Evolutionary conservation across 2,888 invertebrate species (phyloP), one percentile per base, ranked within the genome.

Genomic region (Hololepta plana): DNA sequence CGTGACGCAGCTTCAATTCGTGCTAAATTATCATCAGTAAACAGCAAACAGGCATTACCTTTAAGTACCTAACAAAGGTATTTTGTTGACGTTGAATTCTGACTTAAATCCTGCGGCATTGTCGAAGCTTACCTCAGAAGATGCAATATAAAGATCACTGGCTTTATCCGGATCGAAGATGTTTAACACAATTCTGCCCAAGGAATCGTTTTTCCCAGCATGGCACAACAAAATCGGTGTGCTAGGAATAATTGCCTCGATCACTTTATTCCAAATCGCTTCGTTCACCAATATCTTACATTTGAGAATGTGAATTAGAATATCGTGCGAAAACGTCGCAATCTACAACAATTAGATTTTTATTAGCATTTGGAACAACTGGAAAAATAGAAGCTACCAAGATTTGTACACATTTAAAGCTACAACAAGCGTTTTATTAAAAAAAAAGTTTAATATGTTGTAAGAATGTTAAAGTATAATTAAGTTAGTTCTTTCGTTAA

Each of bases 131-230:
- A 65, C 59, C 38, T 69, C 69, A 3, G 60, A 41, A 3, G 46
- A 46, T 1, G 70, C 61, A 24, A 74, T 53, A 16, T 61, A 59
- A 54, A 72, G 60, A 31, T 60, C 58, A 23, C 59, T 54, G 2
- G 67, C 67, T 40, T 67, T 59, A 35, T 74, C 72, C 1, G 62
- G 60, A 45, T 75, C 72, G 9, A 72, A 47, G 12, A 73, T 64
- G 40, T 65, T 66, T 33, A 68, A 58, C 24, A 75, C 55, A 2
- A 67, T 62, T 45, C 67, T 60, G 0, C 73, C 74, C 47, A 62
- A 35, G 30, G 51, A 21, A 7, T 44, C 62, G 44, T 37, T 59
- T 53, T 38, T 58, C 55, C 11, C 26, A 0, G 65, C 63, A 37
- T 66, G 60, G 10, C 67, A 67, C 25, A 69, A 63, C 24, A 76